Percentiles rank a stretch among this genome's conserved stretches.
phyloP scores from a whole-genome alignment of 2,797 vertebrate genomes.

The Cryptoblepharus egeriae region DNA sequence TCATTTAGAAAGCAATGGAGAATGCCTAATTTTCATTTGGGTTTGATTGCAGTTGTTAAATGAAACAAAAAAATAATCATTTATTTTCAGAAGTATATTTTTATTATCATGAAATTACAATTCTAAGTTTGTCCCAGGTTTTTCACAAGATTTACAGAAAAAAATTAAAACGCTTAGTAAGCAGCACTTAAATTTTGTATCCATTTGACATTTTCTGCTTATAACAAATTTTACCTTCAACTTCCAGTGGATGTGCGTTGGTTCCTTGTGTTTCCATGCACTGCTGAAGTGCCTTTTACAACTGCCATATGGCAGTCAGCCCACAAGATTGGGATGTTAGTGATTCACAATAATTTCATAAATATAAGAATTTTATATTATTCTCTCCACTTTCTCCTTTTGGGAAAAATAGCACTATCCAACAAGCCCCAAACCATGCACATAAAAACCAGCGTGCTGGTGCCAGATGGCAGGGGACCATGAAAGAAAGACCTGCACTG shows the following conservation, averaged over 20 bases:
- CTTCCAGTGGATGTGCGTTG: too few relatives aligned
- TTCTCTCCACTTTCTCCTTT: neutral
- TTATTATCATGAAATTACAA: constrained; percentile 3
- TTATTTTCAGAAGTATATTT: constrained; percentile 38
- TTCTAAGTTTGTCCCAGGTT: constrained; percentile 1
- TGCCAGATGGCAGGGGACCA: too few relatives aligned
- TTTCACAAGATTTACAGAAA: neutral
- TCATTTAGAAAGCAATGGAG: constrained; percentile 69
- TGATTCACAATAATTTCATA: neutral
- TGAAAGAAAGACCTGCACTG: too few relatives aligned
- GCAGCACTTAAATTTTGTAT: neutral
- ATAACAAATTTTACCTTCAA: neutral
- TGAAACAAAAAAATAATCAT: constrained; percentile 49
- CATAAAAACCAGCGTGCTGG: too few relatives aligned
- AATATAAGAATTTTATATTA: neutral
- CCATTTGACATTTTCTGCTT: neutral
- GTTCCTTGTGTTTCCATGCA: too few relatives aligned
- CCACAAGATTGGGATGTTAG: too few relatives aligned
- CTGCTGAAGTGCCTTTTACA: too few relatives aligned
- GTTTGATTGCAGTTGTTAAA: constrained; percentile 65
- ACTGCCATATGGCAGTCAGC: too few relatives aligned
- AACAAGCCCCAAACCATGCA: constrained; percentile 37
- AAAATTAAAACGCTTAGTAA: neutral
- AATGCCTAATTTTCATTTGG: constrained; percentile 69
- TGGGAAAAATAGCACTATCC: constrained; percentile 37